Evolutionary conservation across 2,797 vertebrate species (phyloP).

Genomic region (Aulostomus chinensis): DNA sequence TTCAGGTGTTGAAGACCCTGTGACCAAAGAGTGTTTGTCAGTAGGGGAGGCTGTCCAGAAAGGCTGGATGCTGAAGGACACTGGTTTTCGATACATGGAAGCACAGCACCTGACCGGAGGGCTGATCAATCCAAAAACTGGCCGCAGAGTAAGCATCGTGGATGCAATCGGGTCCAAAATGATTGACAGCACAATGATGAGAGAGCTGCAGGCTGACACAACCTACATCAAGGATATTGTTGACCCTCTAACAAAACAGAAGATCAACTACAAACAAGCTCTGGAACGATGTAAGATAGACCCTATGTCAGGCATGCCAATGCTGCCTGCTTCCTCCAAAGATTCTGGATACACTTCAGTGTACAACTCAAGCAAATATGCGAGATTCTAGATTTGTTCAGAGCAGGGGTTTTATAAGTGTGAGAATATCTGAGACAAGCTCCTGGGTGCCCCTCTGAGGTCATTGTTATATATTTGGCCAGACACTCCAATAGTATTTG

Average conservation of each 20-base stretch:
- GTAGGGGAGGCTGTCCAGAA: conserved; percentile 92
- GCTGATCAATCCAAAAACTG: conserved; percentile 87
- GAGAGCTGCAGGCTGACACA: conserved; percentile 85
- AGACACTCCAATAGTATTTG: no score
- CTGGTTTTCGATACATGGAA: conserved; percentile 86
- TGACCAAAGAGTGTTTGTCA: conserved; percentile 87
- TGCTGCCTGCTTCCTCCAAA: conserved; percentile 86
- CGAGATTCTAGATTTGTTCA: conserved; percentile 70
- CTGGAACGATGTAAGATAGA: conserved; percentile 89
- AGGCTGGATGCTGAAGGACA: conserved; percentile 91
- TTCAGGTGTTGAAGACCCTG: conserved; percentile 90
- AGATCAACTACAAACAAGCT: conserved; percentile 93
- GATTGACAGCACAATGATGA: conserved; percentile 85
- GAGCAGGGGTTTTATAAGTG: no score
- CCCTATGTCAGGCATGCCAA: conserved; percentile 81
- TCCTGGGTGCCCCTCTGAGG: no score
- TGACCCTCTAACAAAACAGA: conserved; percentile 92
- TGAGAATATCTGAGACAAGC: no score
- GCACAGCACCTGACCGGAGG: conserved; percentile 93
- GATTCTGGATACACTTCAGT: conserved; percentile 53
- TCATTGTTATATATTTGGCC: no score
- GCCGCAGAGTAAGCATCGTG: conserved; percentile 78
- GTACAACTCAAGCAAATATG: conserved; percentile 47
- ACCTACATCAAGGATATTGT: conserved; percentile 86
- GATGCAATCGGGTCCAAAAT: conserved; percentile 86